A percentile compares a stretch with the other conserved stretches of the same genome.
Evolutionary conservation across 2,113 vertebrate genomes (phyloP).

Genomic region (Sebastes schlegelii): DNA sequence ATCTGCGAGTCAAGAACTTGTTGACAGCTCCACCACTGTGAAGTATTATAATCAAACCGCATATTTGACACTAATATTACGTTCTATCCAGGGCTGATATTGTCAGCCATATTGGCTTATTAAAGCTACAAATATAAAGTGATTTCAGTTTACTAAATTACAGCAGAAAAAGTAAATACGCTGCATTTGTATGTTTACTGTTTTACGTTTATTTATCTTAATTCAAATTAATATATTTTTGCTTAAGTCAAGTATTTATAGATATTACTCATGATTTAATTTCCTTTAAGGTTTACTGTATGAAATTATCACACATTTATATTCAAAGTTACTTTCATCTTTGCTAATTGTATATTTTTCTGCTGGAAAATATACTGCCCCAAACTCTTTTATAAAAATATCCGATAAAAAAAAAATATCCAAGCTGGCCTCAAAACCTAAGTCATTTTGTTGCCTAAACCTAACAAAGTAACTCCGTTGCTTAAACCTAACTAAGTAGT

Average conservation of each 20-base stretch:
- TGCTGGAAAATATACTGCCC: neutral
- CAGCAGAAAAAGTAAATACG: neutral
- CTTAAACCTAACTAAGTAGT: too few species aligned
- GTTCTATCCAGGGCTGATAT: neutral
- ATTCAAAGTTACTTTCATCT: neutral
- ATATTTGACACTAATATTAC: neutral
- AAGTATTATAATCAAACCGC: neutral
- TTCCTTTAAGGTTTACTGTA: neutral
- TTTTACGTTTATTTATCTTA: neutral
- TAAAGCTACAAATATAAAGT: neutral
- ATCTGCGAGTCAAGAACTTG: constrained; percentile 3
- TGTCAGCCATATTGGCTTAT: neutral
- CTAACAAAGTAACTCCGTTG: too few species aligned
- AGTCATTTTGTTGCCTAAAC: too few species aligned
- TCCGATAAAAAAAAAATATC: neutral
- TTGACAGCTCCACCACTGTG: neutral
- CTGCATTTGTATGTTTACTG: neutral
- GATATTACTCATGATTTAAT: too few species aligned
- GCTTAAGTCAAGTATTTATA: neutral
- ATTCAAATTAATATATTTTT: neutral
- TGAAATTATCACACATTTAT: neutral
- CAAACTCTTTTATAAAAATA: neutral
- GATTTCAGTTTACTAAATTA: neutral
- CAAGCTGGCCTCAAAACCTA: too few species aligned
- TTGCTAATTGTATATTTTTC: neutral